Evolutionary conservation across 2,113 vertebrate genomes (phyloP), one percentile per base, ranked within the genome.

Genomic region (Laticauda colubrina): DNA sequence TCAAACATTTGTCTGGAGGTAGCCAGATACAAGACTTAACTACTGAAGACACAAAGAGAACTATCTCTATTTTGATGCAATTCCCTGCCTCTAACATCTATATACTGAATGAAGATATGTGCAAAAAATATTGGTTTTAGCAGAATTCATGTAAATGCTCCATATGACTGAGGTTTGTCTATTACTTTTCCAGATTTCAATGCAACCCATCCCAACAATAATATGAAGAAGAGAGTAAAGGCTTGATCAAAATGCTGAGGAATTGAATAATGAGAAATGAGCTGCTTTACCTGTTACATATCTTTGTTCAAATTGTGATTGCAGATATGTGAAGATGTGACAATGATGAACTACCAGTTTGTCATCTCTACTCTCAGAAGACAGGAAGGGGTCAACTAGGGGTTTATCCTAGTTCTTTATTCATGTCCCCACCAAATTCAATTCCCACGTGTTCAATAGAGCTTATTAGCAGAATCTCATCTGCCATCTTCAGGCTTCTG

Each of bases 161-260:
- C 59, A 64, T 29, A 64, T 64, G 26, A 4, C 26, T 29, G 59
- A 64, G 1, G 59, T 64, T 3, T 64, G 3, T 26, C 1, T 29
- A 29, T 21, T 45, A 51, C 21, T 5, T 23, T 21, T 23, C 56
- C 56, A 57, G 21, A 57, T 57, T 57, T 57, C 8, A 57, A 69
- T 5, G 3, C 43, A 48, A 93, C 87, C 61, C 10, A 91, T 26
- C 45, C 8, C 88, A 91, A 59, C 91, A 56, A 56, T 59, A 64
- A 48, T 1, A 0, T 0, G 1, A 45, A 1, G 0, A 2, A 2
- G 1, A 5, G 9, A n/a, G 18, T 34, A 89, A 21, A 24, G 4
- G 55, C 88, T 43, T 43, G 55, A 89, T 24, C 11, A 10, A 75
- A 75, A 34, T 15, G 64, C 64, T 75, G 43, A 88, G 18, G 4